These are phyloP conservation scores for Sarcophaga carnaria DNA, from an alignment of 2,888 invertebrate species.

Conservation along the genomic window DNA sequence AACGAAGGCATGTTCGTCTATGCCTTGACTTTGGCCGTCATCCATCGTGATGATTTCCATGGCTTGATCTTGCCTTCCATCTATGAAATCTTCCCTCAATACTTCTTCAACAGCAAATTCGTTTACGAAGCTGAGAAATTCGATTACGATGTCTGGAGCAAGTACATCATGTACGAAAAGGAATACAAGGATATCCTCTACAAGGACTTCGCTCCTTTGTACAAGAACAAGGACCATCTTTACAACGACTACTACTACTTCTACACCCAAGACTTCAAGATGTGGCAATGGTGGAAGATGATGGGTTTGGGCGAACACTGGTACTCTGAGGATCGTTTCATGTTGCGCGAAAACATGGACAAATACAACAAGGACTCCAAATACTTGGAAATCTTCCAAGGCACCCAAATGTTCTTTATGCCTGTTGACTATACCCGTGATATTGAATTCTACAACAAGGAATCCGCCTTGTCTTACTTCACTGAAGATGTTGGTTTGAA, in stretches of 20 bases:
- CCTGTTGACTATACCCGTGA: constrained; percentile 84
- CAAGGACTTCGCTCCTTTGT: constrained; percentile 77
- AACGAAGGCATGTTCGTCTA: constrained; percentile 88
- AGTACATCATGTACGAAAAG: constrained; percentile 73
- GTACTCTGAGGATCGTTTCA: constrained; percentile 64
- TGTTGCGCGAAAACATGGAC: constrained; percentile 68
- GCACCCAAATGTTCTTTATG: constrained; percentile 71
- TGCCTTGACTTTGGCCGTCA: constrained; percentile 85
- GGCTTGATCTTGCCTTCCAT: constrained; percentile 86
- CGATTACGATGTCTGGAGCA: constrained; percentile 70
- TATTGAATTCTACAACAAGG: constrained; percentile 81
- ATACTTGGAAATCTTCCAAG: constrained; percentile 59
- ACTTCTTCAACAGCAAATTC: constrained; percentile 84
- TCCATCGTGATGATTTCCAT: constrained; percentile 85
- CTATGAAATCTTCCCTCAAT: constrained; percentile 85
- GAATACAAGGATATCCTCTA: constrained; percentile 71
- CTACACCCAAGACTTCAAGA: constrained; percentile 69
- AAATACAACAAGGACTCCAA: constrained; percentile 59
- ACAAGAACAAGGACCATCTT: constrained; percentile 60
- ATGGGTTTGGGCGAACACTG: constrained; percentile 72
- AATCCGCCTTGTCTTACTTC: constrained; percentile 85
- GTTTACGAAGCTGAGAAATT: constrained; percentile 79
- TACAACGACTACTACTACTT: constrained; percentile 51
- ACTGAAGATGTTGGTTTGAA: constrained; percentile 87
- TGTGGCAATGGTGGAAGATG: constrained; percentile 73